Percentiles rank a stretch among this genome's conserved stretches.
Conservation (phyloP, 1,140 invertebrate genomes). For the Hormaphis cornu region DNA sequence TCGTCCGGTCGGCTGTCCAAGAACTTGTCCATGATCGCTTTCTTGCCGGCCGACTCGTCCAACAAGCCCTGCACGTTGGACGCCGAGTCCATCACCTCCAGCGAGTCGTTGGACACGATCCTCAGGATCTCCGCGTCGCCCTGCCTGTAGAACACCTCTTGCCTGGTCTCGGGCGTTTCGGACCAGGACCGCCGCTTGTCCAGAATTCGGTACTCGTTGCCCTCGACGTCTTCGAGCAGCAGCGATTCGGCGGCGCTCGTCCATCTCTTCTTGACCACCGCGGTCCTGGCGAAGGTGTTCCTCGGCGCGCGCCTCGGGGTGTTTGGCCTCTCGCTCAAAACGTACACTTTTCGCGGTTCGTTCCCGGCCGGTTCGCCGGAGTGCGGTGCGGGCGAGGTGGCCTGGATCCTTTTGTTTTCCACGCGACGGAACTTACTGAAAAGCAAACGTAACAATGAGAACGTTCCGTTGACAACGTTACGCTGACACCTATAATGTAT, state of each 20-base stretch:
- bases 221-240: constrained; percentile 13
- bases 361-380: neutral
- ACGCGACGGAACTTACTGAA: neutral
- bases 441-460: too few relatives aligned
- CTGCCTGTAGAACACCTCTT: constrained; percentile 67
- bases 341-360: neutral
- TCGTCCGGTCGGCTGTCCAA: constrained; percentile 59
- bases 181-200: constrained; percentile 11
- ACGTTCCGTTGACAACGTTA: too few relatives aligned
- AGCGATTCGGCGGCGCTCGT: neutral
- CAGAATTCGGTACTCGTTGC: constrained; percentile 13
- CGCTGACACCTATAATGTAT: too few relatives aligned
- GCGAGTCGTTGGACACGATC: constrained; percentile 1
- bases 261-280: neutral
- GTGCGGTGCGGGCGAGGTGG: neutral
- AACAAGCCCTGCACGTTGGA: constrained; percentile 33
- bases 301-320: neutral
- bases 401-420: constrained; percentile 8
- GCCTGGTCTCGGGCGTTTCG: constrained; percentile 37
- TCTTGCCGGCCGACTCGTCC: constrained; percentile 60
- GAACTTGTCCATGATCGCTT: constrained; percentile 66
- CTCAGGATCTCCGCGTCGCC: constrained; percentile 42
- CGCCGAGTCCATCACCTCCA: constrained; percentile 36
- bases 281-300: neutral
- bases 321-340: neutral